Base-by-base conservation (phyloP, 2,888 invertebrate species). In the Meandrusa payeni region DNA sequence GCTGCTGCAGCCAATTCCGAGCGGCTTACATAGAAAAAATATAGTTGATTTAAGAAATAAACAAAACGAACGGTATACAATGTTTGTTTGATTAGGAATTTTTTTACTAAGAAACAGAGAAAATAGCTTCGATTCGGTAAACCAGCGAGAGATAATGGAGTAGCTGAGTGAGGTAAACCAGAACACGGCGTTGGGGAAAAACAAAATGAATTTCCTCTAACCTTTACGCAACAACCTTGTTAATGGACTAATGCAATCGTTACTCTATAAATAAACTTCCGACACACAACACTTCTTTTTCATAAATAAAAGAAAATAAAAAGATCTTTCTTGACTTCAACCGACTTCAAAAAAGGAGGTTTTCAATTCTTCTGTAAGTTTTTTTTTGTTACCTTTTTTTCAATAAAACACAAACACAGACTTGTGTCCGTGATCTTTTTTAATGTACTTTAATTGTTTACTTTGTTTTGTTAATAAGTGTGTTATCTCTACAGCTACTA, bases 91-190 rank as follows among this genome's bases (percentile, higher is more conserved):
- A 46, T 50, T 47, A 52, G 41, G 46, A 54, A 50, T 55, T 57
- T 61, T n/a, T 55, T 55, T 52, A 48, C 48, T 40, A 34, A 50
- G 48, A 48, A 48, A 52, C 37, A 41, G 50, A 63, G 57, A 69
- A 72, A 73, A 76, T 62, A 76, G 52, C 57, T 53, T 52, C 52
- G 59, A 54, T 61, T 55, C 77, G 73, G 64, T 72, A 76, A 77
- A 76, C 69, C 67, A 61, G 65, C 63, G 52, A 61, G 67, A 54
- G 88, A 80, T 74, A 90, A 90, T 71, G 90, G 89, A 74, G 80
- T 86, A 42, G 81, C 66, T 37, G 89, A 90, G 55, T 89, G 89
- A 75, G 85, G 61, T 44, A 80, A 83, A 76, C 80, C 89, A 69
- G 87, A 78, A 61, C 88, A 68, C 51, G 85, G 69, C 57, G 65